Conservation (phyloP, 2,113 vertebrate genomes). For the Tupaia tana region DNA sequence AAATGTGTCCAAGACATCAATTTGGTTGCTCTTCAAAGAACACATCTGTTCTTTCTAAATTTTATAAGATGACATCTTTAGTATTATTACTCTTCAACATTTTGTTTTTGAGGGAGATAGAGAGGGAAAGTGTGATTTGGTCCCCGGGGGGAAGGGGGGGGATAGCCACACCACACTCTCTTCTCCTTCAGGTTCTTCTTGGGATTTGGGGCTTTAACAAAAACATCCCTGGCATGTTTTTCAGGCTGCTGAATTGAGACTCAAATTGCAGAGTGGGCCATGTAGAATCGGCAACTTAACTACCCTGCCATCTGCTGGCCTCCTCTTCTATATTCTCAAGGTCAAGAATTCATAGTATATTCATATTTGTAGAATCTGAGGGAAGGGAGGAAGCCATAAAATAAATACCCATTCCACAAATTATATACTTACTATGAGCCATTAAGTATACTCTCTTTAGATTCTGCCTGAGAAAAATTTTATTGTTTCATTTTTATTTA, state of each 20-base stretch:
- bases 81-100: neutral
- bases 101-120: neutral
- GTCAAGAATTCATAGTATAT: neutral
- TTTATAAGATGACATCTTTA: too few relatives aligned
- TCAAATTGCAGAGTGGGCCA: too few relatives aligned
- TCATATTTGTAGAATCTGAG: neutral
- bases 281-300: too few relatives aligned
- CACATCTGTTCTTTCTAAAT: neutral
- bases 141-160: too few relatives aligned
- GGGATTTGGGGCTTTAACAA: too few relatives aligned
- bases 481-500: neutral
- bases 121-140: too few relatives aligned
- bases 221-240: too few relatives aligned
- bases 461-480: neutral
- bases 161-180: too few relatives aligned
- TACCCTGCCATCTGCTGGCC: too few relatives aligned
- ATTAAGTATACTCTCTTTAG: neutral
- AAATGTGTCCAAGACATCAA: rapidly evolving
- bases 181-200: too few relatives aligned
- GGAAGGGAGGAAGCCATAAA: neutral
- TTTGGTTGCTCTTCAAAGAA: rapidly evolving
- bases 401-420: neutral
- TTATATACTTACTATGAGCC: neutral
- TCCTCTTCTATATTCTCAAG: neutral
- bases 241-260: too few relatives aligned